These are phyloP conservation scores for Chironomus tepperi DNA, from an alignment of 1,140 invertebrate species.

Conservation along the genomic window DNA sequence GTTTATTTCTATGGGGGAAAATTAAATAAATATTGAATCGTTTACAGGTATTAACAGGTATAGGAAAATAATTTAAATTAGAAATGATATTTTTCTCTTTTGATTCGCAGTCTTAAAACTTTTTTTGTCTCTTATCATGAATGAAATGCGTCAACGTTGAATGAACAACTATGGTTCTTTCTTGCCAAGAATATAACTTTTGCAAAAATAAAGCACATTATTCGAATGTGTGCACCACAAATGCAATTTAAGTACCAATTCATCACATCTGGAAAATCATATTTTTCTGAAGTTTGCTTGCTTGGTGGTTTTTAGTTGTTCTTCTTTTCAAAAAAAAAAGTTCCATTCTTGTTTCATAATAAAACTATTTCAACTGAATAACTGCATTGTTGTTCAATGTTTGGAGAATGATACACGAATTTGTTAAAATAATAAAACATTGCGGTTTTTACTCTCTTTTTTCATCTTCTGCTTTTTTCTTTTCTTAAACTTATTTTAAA, in stretches of 20 bases:
- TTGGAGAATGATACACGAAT: background rate
- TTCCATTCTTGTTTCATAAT: background rate
- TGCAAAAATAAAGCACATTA: too few species aligned
- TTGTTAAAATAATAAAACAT: constrained; percentile 17
- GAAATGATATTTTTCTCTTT: too few species aligned
- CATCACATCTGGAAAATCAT: background rate
- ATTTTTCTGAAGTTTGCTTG: background rate
- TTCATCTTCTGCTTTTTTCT: background rate
- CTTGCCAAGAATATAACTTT: too few species aligned
- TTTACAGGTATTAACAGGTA: too few species aligned
- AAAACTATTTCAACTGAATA: background rate
- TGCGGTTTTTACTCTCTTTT: background rate
- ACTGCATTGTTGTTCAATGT: background rate
- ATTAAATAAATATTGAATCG: too few species aligned
- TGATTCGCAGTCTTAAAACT: too few species aligned
- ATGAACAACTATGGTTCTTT: too few species aligned
- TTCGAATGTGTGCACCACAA: background rate
- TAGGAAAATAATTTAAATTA: too few species aligned
- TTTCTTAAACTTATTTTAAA: background rate
- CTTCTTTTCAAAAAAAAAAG: background rate
- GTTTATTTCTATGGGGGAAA: too few species aligned
- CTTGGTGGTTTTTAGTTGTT: background rate
- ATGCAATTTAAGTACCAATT: constrained; percentile 9
- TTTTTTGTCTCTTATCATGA: too few species aligned
- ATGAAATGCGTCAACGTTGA: too few species aligned